These are phyloP conservation scores for Gymnogyps californianus DNA, from an alignment of 2,113 vertebrate genomes.

Conservation along the genomic window DNA sequence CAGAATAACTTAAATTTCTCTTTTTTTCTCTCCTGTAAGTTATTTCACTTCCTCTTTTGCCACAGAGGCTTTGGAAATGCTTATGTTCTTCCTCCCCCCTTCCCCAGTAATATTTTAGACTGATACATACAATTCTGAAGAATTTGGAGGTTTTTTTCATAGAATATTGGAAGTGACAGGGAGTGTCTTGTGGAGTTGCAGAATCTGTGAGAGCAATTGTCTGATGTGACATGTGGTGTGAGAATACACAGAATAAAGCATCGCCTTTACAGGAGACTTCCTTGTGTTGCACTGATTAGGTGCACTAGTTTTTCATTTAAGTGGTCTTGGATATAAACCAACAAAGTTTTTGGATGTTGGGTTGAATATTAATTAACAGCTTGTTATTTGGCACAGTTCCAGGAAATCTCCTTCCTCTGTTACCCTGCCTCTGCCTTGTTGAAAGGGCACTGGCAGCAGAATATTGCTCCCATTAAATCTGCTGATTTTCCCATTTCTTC, in stretches of 20 bases:
- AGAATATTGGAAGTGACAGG: neutral
- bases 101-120: neutral
- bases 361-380: neutral
- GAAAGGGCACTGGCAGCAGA: neutral
- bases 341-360: neutral
- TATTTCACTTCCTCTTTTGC: neutral
- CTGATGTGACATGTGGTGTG: neutral
- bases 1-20: neutral
- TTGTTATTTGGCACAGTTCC: neutral
- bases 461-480: neutral
- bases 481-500: neutral
- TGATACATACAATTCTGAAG: neutral
- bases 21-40: neutral
- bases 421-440: neutral
- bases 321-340: neutral
- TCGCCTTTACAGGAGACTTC: fast-evolving
- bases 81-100: neutral
- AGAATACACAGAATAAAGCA: neutral
- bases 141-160: neutral
- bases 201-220: neutral
- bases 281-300: neutral
- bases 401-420: neutral
- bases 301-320: neutral
- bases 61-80: neutral
- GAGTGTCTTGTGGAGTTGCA: neutral